These are phyloP conservation scores for Tetramorium bicarinatum DNA, from an alignment of 2,888 invertebrate species.

Conservation along the genomic window DNA sequence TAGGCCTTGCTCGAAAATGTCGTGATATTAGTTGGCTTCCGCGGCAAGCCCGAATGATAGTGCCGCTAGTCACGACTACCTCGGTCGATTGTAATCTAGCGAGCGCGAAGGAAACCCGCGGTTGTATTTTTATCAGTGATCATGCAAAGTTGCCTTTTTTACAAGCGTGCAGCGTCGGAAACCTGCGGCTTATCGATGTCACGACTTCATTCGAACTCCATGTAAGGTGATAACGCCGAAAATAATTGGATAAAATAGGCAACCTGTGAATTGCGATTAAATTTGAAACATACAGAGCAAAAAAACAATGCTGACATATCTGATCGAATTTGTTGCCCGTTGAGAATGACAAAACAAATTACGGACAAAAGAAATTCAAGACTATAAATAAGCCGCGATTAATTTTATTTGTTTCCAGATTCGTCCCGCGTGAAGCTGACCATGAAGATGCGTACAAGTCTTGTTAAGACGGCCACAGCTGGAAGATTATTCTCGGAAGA, in stretches of 20 bases:
- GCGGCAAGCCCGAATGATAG: conserved; percentile 79
- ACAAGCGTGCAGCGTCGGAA: conserved; percentile 3
- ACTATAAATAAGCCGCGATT: conserved; percentile 16
- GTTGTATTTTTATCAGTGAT: conserved; percentile 60
- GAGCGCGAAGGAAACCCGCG: conserved; percentile 50
- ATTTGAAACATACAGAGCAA: conserved; percentile 17
- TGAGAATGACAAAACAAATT: conserved; percentile 4
- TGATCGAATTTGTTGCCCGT: conserved; percentile 8
- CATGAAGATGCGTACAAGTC: background rate
- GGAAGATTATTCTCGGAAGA: conserved; percentile 11
- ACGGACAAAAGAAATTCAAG: background rate
- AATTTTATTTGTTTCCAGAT: conserved; percentile 45
- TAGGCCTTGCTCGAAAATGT: conserved; percentile 83
- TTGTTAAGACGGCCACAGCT: conserved; percentile 2
- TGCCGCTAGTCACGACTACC: conserved; percentile 78
- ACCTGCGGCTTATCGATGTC: conserved; percentile 23
- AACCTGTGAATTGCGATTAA: conserved; percentile 29
- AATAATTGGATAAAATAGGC: conserved; percentile 19
- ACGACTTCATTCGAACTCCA: conserved; percentile 8
- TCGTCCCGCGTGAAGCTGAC: background rate
- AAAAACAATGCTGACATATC: background rate
- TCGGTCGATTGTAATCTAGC: conserved; percentile 69
- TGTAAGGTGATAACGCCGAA: conserved; percentile 5
- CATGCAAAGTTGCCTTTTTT: conserved; percentile 49
- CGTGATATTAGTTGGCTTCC: conserved; percentile 78